phyloP scores from a whole-genome alignment of 2,888 invertebrate species.

The Lymantria dispar region DNA sequence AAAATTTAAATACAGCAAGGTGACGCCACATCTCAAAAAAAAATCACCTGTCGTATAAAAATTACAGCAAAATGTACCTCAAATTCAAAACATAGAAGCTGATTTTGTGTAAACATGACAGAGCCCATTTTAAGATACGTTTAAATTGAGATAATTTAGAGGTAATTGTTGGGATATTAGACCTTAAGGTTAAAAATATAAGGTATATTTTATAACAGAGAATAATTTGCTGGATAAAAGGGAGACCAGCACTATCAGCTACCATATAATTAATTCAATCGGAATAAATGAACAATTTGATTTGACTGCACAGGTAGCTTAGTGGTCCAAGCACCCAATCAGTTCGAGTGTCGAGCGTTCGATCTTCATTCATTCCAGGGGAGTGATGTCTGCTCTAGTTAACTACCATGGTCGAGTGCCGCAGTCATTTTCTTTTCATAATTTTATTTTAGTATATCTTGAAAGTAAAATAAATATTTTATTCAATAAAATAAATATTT shows the following conservation, averaged over 20 bases:
- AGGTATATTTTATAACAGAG: conserved; percentile 34
- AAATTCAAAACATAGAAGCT: conserved; percentile 23
- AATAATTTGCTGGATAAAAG: conserved; percentile 44
- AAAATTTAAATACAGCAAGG: conserved; percentile 65
- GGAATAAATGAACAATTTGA: no score
- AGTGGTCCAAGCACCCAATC: no score
- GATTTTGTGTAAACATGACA: conserved; percentile 30
- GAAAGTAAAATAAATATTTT: no score
- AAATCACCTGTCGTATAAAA: conserved; percentile 48
- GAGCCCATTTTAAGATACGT: conserved; percentile 45
- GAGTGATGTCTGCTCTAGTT: no score
- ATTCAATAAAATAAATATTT: no score
- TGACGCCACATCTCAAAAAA: conserved; percentile 54
- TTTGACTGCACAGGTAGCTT: no score
- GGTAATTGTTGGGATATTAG: conserved; percentile 26
- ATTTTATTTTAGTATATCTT: no score
- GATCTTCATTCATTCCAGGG: no score
- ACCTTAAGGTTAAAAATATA: conserved; percentile 29
- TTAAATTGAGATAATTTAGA: conserved; percentile 61
- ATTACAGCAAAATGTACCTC: conserved; percentile 32
- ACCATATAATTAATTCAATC: conserved; percentile 35
- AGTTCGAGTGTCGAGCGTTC: no score
- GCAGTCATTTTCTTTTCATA: no score
- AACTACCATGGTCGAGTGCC: no score
- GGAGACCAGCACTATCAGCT: conserved; percentile 53